phyloP scores from a whole-genome alignment of 2,113 vertebrate genomes.

The Mionectes macconnelli region DNA sequence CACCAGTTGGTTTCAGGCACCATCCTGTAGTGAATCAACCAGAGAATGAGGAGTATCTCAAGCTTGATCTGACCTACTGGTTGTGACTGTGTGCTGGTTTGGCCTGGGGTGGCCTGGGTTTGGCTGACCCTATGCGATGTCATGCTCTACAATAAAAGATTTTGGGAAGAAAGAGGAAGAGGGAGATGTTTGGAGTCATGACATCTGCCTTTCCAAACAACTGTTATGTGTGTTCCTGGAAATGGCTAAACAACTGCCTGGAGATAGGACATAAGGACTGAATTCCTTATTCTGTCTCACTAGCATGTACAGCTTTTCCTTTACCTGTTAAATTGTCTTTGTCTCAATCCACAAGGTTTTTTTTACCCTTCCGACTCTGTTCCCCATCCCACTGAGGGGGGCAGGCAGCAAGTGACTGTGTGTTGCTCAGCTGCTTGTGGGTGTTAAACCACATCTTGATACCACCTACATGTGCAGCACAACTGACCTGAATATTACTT shows the following conservation, averaged over 20 bases:
- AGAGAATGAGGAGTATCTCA: not conserved
- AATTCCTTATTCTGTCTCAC: not conserved
- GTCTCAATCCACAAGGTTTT: not conserved
- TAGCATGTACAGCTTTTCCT: not conserved
- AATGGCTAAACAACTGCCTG: not conserved
- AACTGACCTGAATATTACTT: not conserved
- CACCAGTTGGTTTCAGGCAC: not conserved
- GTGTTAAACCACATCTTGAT: not conserved
- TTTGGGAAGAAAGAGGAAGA: not conserved
- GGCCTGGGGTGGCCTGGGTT: too few species aligned
- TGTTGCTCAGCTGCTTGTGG: not conserved
- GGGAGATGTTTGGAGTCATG: not conserved
- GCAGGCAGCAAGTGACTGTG: not conserved
- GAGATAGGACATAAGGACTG: not conserved
- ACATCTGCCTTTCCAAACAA: not conserved
- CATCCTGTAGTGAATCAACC: not conserved
- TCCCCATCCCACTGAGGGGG: not conserved
- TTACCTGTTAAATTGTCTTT: not conserved
- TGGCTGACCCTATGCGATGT: too few species aligned
- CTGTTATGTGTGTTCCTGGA: rapidly evolving
- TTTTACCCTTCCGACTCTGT: not conserved
- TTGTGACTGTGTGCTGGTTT: not conserved
- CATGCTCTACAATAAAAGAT: too few species aligned
- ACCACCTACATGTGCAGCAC: not conserved
- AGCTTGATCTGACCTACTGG: not conserved